Conservation (phyloP, 2,888 invertebrate species). For the Diaperis boleti region DNA sequence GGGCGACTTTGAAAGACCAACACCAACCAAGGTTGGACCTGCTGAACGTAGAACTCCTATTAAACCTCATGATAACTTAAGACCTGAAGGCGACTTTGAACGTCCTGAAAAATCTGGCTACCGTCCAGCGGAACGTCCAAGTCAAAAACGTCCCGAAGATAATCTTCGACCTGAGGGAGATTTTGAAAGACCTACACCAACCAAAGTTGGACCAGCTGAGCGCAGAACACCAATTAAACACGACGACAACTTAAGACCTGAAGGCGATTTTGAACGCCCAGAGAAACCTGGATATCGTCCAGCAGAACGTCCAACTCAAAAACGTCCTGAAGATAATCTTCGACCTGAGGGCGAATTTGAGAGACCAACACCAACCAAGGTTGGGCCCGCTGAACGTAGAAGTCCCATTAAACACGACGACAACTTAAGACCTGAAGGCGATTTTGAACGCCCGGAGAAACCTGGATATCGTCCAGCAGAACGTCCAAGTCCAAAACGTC, state of each 20-base stretch:
- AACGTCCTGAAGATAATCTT: constrained; percentile 67
- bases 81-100: constrained; percentile 67
- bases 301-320: constrained; percentile 64
- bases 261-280: constrained; percentile 64
- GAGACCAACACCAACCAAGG: constrained; percentile 58
- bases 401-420: constrained; percentile 59
- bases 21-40: constrained; percentile 65
- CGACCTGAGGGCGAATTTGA: constrained; percentile 67
- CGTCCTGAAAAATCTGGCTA: constrained; percentile 64
- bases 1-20: constrained; percentile 68
- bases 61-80: constrained; percentile 66
- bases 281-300: constrained; percentile 54
- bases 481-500: constrained; percentile 65
- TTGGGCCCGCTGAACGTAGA: constrained; percentile 67
- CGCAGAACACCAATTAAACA: constrained; percentile 61
- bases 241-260: constrained; percentile 69
- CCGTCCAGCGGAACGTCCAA: constrained; percentile 59
- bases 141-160: constrained; percentile 60
- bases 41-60: constrained; percentile 73
- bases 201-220: constrained; percentile 64
- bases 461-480: constrained; percentile 68
- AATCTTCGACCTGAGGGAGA: constrained; percentile 66
- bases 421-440: constrained; percentile 71
- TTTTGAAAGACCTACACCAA: constrained; percentile 69
- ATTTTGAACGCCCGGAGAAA: constrained; percentile 69